Percentiles rank a stretch among this genome's conserved stretches.
Conservation (phyloP, 1,140 invertebrate species). For the Heliconius eleuchia region DNA sequence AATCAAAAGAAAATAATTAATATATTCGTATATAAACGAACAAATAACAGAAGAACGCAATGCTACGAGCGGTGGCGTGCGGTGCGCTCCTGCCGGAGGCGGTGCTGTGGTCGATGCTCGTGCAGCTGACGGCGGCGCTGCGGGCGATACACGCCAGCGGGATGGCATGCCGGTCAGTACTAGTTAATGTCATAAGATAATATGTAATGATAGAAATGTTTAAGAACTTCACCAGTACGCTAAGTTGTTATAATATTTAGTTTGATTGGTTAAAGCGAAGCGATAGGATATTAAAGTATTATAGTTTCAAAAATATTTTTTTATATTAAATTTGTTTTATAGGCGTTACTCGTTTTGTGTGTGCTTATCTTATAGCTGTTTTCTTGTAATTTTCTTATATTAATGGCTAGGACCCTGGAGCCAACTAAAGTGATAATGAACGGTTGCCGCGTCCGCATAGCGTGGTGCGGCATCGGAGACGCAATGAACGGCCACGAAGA, state of each 20-base stretch:
- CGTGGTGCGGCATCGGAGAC: constrained; percentile 70
- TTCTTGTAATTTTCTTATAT: neutral
- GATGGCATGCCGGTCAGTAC: constrained; percentile 84
- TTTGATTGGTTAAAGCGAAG: too few species aligned
- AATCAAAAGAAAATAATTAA: too few species aligned
- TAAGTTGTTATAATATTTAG: too few species aligned
- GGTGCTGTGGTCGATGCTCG: constrained; percentile 96
- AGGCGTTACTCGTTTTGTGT: too few species aligned
- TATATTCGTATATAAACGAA: neutral
- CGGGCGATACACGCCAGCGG: constrained; percentile 94
- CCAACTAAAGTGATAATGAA: constrained; percentile 95
- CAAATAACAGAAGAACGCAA: constrained; percentile 82
- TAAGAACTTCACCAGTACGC: too few species aligned
- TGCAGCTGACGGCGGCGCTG: constrained; percentile 97
- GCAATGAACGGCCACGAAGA: constrained; percentile 50
- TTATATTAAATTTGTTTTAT: too few species aligned
- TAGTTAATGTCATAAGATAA: too few species aligned
- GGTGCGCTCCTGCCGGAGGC: constrained; percentile 91
- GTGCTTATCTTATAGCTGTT: too few species aligned
- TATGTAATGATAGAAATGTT: too few species aligned
- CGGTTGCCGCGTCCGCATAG: constrained; percentile 85
- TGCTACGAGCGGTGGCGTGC: constrained; percentile 82
- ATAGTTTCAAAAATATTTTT: too few species aligned
- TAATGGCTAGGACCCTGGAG: constrained; percentile 87
- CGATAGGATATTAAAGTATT: too few species aligned